Evolutionary conservation across 1,140 invertebrate species (phyloP).

Genomic region (roundworm (Caenorhabditis elegans)): DNA sequence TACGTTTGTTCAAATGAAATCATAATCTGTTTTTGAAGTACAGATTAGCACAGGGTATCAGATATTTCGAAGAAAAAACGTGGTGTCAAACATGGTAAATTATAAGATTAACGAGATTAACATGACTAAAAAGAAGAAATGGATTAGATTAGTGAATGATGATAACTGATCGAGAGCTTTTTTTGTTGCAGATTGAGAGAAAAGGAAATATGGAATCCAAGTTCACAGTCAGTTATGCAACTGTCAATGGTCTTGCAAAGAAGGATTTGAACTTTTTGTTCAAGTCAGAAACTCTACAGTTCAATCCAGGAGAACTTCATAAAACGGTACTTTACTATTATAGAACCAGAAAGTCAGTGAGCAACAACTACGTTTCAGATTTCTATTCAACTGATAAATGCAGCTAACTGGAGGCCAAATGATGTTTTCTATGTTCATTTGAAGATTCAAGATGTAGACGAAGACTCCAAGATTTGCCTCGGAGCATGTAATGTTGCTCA

Average conservation of each 20-base stretch:
- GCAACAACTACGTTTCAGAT: neutral
- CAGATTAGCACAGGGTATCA: neutral
- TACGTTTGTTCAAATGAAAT: neutral
- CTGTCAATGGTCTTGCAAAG: constrained; percentile 88
- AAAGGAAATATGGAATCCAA: neutral
- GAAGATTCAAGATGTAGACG: constrained; percentile 44
- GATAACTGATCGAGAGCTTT: neutral
- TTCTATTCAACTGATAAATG: constrained; percentile 20
- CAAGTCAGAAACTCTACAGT: constrained; percentile 56
- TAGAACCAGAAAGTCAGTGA: constrained; percentile 88
- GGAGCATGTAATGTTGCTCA: constrained; percentile 35
- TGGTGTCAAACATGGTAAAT: constrained; percentile 9
- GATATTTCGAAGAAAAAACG: neutral
- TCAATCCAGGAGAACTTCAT: constrained; percentile 68
- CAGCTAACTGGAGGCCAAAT: constrained; percentile 36
- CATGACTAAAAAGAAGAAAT: neutral
- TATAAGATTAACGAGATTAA: neutral
- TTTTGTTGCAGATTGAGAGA: constrained; percentile 37
- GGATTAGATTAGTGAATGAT: neutral
- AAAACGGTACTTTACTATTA: constrained; percentile 90
- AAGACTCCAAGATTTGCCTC: constrained; percentile 30
- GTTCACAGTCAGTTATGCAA: constrained; percentile 68
- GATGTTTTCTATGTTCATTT: constrained; percentile 44
- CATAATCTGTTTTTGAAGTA: constrained; percentile 23
- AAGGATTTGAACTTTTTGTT: constrained; percentile 82